Evolutionary conservation across 2,888 invertebrate species (phyloP).

Genomic region (Drosophila nr. perissopoda): DNA sequence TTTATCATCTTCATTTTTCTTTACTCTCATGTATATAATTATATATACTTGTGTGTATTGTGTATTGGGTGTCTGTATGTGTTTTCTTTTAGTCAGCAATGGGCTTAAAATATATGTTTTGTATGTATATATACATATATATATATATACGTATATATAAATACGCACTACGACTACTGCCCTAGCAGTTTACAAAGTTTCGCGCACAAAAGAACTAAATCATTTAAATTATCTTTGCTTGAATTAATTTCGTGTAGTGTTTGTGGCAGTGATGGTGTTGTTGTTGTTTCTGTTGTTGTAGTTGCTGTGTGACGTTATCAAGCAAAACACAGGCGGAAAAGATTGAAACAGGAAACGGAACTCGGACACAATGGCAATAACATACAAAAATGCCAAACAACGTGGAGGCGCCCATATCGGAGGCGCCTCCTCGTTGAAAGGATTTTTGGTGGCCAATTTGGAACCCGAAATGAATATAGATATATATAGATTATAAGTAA

Average conservation of each 20-base stretch:
- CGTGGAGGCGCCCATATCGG: background rate
- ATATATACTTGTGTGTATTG: constrained; percentile 40
- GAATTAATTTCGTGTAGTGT: constrained; percentile 37
- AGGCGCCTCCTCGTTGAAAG: constrained; percentile 10
- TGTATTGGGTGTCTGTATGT: constrained; percentile 35
- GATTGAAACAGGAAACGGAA: constrained; percentile 24
- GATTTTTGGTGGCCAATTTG: constrained; percentile 22
- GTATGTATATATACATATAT: constrained; percentile 17
- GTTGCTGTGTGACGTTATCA: constrained; percentile 29
- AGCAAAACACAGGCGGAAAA: constrained; percentile 24
- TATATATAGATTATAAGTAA: constrained; percentile 12
- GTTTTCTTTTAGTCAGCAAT: constrained; percentile 45
- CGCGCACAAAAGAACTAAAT: constrained; percentile 34
- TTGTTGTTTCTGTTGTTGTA: constrained; percentile 20
- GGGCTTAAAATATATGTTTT: constrained; percentile 44
- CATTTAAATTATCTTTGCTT: constrained; percentile 40
- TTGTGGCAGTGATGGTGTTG: constrained; percentile 54
- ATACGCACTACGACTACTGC: constrained; percentile 30
- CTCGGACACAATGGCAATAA: constrained; percentile 18
- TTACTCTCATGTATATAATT: constrained; percentile 23
- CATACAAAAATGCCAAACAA: constrained; percentile 24
- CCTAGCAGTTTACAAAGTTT: constrained; percentile 69
- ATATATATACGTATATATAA: constrained; percentile 18
- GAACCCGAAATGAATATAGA: constrained; percentile 8
- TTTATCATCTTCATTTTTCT: constrained; percentile 23